These are phyloP conservation scores for Brachyptera putata DNA, from an alignment of 2,888 invertebrate genomes.

Conservation along the genomic window DNA sequence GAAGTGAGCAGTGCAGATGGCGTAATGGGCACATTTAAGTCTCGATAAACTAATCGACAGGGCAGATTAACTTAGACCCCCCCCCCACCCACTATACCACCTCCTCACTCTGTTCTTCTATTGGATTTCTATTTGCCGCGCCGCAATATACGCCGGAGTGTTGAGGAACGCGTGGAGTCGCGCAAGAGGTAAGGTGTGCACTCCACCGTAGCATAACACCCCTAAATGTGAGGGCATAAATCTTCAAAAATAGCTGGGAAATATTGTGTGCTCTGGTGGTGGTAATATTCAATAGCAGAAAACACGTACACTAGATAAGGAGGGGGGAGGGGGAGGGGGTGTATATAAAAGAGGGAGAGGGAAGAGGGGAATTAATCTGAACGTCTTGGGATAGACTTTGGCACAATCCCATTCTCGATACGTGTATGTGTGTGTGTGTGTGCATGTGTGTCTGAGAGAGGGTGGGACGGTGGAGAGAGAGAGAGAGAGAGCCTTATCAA, in stretches of 20 bases:
- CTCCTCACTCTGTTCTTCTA: constrained; percentile 17
- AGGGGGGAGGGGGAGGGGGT: neutral
- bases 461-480: too few species aligned
- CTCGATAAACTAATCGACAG: neutral
- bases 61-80: too few species aligned
- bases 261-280: constrained; percentile 32
- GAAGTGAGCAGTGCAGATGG: neutral
- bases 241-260: constrained; percentile 33
- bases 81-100: too few species aligned
- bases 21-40: neutral
- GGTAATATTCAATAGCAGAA: constrained; percentile 23
- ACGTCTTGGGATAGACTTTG: neutral
- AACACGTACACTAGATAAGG: constrained; percentile 23
- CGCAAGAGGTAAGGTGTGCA: constrained; percentile 36
- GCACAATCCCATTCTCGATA: constrained; percentile 1
- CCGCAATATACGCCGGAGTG: constrained; percentile 23
- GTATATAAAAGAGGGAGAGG: constrained; percentile 18
- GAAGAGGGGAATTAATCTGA: neutral
- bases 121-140: constrained; percentile 35
- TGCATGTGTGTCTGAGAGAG: too few species aligned
- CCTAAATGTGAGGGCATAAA: constrained; percentile 35
- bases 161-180: constrained; percentile 33
- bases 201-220: constrained; percentile 35
- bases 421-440: too few species aligned
- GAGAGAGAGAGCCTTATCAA: too few species aligned